Evolutionary conservation across 2,113 vertebrate species (phyloP).

Genomic region (Cavia aperea): DNA sequence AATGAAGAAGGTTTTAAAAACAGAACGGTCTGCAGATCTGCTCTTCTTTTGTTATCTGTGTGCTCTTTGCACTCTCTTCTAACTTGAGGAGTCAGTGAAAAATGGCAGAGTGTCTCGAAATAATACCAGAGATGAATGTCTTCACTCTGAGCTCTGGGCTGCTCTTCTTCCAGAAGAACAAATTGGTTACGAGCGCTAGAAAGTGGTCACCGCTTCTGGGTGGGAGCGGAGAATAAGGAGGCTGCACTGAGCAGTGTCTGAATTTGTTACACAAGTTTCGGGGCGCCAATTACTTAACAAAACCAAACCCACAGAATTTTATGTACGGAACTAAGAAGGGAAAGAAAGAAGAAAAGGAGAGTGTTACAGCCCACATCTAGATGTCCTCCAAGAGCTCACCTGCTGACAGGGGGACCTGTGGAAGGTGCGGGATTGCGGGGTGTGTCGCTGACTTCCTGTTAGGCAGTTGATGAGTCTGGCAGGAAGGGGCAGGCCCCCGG

Average conservation of each 20-base stretch:
- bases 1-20: conserved; percentile 41
- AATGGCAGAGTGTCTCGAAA: conserved; percentile 16
- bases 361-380: not conserved
- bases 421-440: not conserved
- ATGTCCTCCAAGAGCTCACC: not conserved
- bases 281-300: not conserved
- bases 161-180: conserved; percentile 18
- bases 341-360: not conserved
- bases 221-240: not conserved
- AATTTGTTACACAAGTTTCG: conserved; percentile 13
- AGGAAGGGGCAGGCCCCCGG: not conserved
- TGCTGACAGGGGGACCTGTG: not conserved
- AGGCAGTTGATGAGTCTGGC: not conserved
- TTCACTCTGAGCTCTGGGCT: conserved; percentile 14
- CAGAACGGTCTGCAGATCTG: not conserved
- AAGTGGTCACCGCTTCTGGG: not conserved
- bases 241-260: not conserved
- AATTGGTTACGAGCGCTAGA: not conserved
- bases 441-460: not conserved
- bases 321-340: not conserved
- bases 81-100: conserved; percentile 20
- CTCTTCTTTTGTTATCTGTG: not conserved
- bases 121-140: not conserved
- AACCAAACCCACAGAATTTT: not conserved
- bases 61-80: not conserved